Conservation (phyloP, 2,113 vertebrate species). For the Chlorodrepanis virens region DNA sequence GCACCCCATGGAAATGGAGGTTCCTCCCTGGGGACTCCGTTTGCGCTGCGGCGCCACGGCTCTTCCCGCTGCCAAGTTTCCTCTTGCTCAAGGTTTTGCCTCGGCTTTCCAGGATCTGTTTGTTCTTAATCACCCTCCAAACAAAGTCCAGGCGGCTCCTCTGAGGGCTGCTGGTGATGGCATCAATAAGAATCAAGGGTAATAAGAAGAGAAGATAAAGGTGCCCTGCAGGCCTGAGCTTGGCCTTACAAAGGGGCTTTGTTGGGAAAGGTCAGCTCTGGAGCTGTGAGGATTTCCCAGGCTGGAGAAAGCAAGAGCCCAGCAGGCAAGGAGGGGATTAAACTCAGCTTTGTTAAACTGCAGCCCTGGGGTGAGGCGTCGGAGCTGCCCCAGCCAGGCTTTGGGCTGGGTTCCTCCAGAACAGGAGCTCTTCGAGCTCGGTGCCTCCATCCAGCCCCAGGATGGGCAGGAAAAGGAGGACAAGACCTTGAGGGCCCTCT, state of each 20-base stretch:
- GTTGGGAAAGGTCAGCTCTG: not conserved
- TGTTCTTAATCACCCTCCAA: not conserved
- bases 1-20: not conserved
- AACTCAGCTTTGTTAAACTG: not conserved
- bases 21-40: not conserved
- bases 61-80: not conserved
- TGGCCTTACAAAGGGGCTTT: not conserved
- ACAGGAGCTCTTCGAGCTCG: not conserved
- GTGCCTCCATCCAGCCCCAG: not conserved
- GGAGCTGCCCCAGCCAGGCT: not conserved
- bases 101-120: not conserved
- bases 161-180: not conserved
- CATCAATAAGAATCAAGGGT: not conserved
- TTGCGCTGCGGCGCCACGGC: fast-evolving
- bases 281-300: not conserved
- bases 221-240: not conserved
- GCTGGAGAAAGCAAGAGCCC: not conserved
- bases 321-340: not conserved
- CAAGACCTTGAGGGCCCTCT: not conserved
- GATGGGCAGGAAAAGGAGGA: not conserved
- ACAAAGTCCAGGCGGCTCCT: not conserved
- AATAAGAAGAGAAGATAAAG: not conserved
- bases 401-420: not conserved
- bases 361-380: not conserved
- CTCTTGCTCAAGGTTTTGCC: not conserved